Percentiles rank a stretch among this genome's conserved stretches.
Evolutionary conservation across 2,888 invertebrate genomes (phyloP).

Genomic region (Leptopilina drosophilae): DNA sequence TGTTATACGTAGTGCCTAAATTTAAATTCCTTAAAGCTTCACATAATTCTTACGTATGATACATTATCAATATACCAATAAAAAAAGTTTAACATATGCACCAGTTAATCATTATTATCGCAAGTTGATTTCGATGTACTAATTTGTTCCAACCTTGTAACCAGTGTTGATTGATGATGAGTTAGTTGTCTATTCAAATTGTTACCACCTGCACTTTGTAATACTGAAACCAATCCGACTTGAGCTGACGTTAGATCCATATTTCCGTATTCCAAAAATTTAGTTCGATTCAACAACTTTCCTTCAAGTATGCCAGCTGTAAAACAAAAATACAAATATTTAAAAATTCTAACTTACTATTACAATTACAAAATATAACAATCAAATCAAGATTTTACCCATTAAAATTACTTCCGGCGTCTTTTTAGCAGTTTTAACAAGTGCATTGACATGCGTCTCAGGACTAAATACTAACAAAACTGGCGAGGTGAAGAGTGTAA

Average conservation of each 20-base stretch:
- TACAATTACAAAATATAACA: too few species aligned
- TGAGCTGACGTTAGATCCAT: constrained; percentile 83
- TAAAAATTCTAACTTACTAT: constrained; percentile 34
- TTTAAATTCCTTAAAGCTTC: constrained; percentile 67
- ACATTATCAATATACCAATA: constrained; percentile 57
- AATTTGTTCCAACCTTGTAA: constrained; percentile 81
- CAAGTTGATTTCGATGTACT: constrained; percentile 63
- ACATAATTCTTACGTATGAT: constrained; percentile 67
- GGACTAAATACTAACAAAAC: constrained; percentile 85
- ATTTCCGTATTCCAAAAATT: constrained; percentile 83
- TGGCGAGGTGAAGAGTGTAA: constrained; percentile 81
- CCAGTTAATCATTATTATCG: constrained; percentile 61
- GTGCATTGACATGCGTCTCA: constrained; percentile 80
- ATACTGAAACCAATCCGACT: constrained; percentile 83
- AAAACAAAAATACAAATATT: constrained; percentile 59
- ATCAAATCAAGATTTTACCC: constrained; percentile 76
- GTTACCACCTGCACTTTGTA: constrained; percentile 83
- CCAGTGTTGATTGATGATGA: constrained; percentile 83
- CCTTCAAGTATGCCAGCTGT: constrained; percentile 87
- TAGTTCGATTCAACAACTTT: constrained; percentile 83
- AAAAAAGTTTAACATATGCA: constrained; percentile 59
- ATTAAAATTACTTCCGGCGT: constrained; percentile 85
- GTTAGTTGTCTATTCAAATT: constrained; percentile 83
- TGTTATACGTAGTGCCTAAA: constrained; percentile 61
- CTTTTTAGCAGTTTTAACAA: constrained; percentile 84